These are phyloP conservation scores for Tyria jacobaeae DNA, from an alignment of 2,888 invertebrate genomes.

Conservation along the genomic window DNA sequence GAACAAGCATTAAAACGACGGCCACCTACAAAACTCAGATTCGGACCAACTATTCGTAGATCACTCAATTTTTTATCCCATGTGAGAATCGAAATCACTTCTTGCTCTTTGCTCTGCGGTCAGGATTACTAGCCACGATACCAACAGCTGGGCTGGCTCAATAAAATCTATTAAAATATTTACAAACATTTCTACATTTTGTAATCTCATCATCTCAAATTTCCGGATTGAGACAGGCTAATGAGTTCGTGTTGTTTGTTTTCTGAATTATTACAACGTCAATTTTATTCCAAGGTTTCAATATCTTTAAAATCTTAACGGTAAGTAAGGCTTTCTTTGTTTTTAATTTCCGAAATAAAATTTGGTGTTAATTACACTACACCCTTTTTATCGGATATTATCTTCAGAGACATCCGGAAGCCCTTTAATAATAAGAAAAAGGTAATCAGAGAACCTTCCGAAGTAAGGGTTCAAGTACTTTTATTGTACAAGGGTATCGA, in stretches of 20 bases:
- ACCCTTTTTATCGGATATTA: slow-evolving; percentile 28
- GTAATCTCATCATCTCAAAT: too few relatives aligned
- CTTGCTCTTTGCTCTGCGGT: too few relatives aligned
- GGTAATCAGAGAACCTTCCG: slow-evolving; percentile 33
- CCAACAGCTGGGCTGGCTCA: too few relatives aligned
- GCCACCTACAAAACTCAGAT: too few relatives aligned
- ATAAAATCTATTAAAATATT: too few relatives aligned
- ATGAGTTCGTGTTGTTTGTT: neutral
- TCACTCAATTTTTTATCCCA: too few relatives aligned
- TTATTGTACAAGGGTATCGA: slow-evolving; percentile 25
- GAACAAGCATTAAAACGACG: too few relatives aligned
- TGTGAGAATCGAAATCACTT: too few relatives aligned
- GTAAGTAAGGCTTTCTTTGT: slow-evolving; percentile 4
- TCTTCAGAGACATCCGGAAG: slow-evolving; percentile 26
- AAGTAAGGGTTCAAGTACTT: slow-evolving; percentile 36
- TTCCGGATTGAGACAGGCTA: neutral
- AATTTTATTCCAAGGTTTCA: neutral
- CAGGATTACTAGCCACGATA: too few relatives aligned
- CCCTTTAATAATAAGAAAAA: slow-evolving; percentile 26
- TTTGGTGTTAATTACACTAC: slow-evolving; percentile 25
- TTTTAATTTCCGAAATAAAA: slow-evolving; percentile 25
- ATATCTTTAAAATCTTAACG: neutral
- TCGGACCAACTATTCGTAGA: too few relatives aligned
- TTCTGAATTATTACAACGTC: neutral
- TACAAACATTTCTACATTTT: too few relatives aligned